phyloP scores from a whole-genome alignment of 35 echinoderm and acorn worm genomes.

The Lytechinus variegatus region DNA sequence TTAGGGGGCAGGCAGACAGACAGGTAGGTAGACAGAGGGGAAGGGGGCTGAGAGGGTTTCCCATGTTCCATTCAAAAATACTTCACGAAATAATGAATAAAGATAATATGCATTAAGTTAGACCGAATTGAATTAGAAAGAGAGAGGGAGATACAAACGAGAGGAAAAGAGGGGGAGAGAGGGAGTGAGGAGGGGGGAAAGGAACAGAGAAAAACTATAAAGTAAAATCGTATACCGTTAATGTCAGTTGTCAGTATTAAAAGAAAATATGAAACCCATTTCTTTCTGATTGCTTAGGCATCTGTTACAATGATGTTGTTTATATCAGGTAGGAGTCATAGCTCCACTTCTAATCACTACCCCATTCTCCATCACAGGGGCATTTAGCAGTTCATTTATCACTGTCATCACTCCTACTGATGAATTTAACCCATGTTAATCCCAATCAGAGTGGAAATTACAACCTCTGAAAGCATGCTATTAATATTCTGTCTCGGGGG shows the following conservation, averaged over 20 bases:
- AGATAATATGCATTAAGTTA: background rate
- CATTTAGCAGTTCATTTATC: slow-evolving; percentile 4
- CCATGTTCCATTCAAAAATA: no score
- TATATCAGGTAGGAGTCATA: background rate
- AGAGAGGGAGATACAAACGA: background rate
- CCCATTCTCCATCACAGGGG: background rate
- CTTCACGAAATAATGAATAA: background rate
- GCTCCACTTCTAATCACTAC: background rate
- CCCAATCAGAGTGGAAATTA: background rate
- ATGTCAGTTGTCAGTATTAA: no score
- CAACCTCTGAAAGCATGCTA: background rate
- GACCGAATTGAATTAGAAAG: background rate
- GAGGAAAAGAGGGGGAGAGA: background rate
- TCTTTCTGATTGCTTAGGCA: no score
- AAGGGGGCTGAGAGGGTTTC: no score
- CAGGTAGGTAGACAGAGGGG: background rate
- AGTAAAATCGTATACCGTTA: no score
- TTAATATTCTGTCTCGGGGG: background rate
- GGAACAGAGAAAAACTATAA: no score
- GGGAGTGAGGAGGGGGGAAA: no score
- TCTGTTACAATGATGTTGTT: background rate
- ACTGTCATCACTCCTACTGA: background rate
- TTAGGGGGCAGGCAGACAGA: no score
- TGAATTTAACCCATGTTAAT: background rate
- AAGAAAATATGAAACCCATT: no score